Percentiles rank a stretch among this genome's conserved stretches.
Evolutionary conservation across 2,113 vertebrate species (phyloP).

Genomic region (Pelecanoides urinatrix): DNA sequence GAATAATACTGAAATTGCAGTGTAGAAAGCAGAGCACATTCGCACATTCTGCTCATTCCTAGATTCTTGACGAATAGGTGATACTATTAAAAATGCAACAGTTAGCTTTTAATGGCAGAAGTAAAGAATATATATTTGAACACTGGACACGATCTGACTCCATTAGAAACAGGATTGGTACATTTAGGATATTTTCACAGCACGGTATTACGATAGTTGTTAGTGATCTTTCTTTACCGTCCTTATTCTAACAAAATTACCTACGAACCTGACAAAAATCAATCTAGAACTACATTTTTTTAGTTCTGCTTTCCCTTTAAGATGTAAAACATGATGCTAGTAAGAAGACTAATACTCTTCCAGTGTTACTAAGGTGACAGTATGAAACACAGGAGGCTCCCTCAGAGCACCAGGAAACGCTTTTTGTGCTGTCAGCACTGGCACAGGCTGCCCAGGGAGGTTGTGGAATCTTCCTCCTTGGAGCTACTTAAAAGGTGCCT

Average conservation of each 20-base stretch:
- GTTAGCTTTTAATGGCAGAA: neutral
- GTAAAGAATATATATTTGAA: neutral
- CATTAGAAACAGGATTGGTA: neutral
- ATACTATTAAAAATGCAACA: neutral
- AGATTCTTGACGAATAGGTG: neutral
- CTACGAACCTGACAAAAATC: neutral
- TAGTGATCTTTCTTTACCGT: neutral
- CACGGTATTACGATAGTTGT: neutral
- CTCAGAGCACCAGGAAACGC: neutral
- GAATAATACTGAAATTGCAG: neutral
- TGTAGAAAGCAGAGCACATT: neutral
- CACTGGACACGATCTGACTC: neutral
- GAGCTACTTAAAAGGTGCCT: neutral
- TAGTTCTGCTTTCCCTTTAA: neutral
- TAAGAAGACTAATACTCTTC: neutral
- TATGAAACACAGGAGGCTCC: neutral
- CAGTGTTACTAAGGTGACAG: neutral
- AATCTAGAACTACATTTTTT: neutral
- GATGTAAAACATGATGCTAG: neutral
- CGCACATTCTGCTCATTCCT: neutral
- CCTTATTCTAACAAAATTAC: neutral
- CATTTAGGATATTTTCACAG: neutral
- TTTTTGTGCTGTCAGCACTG: neutral
- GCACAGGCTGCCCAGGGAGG: neutral
- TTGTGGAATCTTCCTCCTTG: neutral